Evolutionary conservation across 2,797 vertebrate genomes (phyloP).

Genomic region (Phaenicophaeus curvirostris): DNA sequence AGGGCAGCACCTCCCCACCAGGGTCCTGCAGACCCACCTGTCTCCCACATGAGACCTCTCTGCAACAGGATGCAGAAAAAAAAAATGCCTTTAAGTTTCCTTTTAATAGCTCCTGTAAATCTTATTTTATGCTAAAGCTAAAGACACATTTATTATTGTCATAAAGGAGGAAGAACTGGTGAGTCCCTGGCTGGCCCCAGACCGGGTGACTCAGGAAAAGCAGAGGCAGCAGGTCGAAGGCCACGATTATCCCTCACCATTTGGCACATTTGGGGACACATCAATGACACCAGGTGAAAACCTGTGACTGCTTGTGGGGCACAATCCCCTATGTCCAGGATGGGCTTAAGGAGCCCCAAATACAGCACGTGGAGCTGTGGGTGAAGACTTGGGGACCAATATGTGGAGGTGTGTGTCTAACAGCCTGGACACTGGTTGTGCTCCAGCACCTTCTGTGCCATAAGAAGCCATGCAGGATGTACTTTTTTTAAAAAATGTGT

Average conservation of each 20-base stretch:
- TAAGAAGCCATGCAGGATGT: neutral
- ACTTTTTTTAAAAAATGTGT: neutral
- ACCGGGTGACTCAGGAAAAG: rapidly evolving
- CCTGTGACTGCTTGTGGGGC: neutral
- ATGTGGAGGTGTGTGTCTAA: rapidly evolving
- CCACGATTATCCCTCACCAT: rapidly evolving
- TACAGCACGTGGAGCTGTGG: neutral
- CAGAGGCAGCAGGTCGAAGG: neutral
- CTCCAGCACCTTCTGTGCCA: neutral
- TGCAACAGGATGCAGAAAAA: neutral
- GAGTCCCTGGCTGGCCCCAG: neutral
- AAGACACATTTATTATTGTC: neutral
- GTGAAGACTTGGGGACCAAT: neutral
- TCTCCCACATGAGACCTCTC: neutral
- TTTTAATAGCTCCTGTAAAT: constrained; percentile 34
- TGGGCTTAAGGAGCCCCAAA: neutral
- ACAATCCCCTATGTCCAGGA: rapidly evolving
- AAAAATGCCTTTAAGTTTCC: neutral
- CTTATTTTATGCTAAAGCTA: neutral
- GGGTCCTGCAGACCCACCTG: neutral
- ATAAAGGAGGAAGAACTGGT: neutral
- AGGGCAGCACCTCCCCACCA: neutral
- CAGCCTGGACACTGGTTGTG: rapidly evolving
- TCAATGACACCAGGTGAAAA: neutral
- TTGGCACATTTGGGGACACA: neutral